Evolutionary conservation across 2,797 vertebrate species (phyloP).

Genomic region (Cryptoprocta ferox): DNA sequence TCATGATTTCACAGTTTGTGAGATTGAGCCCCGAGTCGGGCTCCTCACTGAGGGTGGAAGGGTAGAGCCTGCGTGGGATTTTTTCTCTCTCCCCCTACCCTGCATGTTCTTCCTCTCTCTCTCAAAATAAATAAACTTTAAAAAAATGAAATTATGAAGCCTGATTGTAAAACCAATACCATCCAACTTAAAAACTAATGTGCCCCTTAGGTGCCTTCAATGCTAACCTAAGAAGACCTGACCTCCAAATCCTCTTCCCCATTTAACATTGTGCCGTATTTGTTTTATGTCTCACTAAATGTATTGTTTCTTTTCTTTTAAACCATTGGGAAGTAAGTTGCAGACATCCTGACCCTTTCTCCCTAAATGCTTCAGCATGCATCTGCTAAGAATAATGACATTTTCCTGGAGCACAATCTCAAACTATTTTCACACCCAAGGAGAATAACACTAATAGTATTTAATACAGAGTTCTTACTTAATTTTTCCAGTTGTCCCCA

Average conservation of each 20-base stretch:
- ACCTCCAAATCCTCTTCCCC: neutral
- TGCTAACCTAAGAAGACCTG: neutral
- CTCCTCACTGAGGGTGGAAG: no score
- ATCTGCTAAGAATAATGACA: neutral
- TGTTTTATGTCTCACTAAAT: neutral
- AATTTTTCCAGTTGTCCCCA: neutral
- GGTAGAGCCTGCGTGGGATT: no score
- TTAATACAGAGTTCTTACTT: neutral
- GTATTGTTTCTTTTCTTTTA: neutral
- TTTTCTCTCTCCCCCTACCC: no score
- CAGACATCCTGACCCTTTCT: neutral
- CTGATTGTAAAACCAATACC: neutral
- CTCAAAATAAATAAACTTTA: no score
- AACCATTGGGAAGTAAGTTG: neutral
- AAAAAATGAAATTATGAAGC: neutral
- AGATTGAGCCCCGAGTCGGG: no score
- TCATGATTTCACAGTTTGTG: no score
- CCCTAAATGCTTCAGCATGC: neutral
- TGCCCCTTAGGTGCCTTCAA: no score
- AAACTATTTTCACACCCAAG: neutral
- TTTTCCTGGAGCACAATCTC: neutral
- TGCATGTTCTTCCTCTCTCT: no score
- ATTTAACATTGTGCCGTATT: neutral
- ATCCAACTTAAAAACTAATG: neutral
- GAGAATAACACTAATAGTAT: neutral